These are phyloP conservation scores for Oreochromis mossambicus DNA, from an alignment of 2,797 vertebrate species.

Conservation along the genomic window DNA sequence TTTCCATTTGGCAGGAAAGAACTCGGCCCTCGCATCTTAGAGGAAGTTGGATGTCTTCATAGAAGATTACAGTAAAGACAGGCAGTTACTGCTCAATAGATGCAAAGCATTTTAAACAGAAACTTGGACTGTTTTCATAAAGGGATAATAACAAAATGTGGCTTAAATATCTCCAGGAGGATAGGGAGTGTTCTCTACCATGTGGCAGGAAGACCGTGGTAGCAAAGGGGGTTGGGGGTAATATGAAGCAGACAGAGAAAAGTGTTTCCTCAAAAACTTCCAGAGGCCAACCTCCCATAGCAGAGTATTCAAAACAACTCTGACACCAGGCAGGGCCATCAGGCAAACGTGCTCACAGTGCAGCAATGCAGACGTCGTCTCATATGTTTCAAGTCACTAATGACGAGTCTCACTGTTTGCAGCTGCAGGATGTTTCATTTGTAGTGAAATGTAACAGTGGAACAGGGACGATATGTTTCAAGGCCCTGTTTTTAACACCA, in stretches of 20 bases:
- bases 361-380: background rate
- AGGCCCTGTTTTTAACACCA: background rate
- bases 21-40: background rate
- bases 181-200: slow-evolving; percentile 11
- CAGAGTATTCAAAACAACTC: slow-evolving; percentile 36
- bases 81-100: background rate
- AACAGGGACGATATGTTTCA: background rate
- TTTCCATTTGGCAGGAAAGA: background rate
- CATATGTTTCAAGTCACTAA: slow-evolving; percentile 9
- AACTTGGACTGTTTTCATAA: slow-evolving; percentile 13
- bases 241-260: background rate
- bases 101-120: slow-evolving; percentile 25
- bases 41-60: background rate
- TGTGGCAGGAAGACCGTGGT: slow-evolving; percentile 44
- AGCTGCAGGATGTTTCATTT: slow-evolving; percentile 6
- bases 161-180: slow-evolving; percentile 17
- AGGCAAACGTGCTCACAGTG: background rate
- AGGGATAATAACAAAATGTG: slow-evolving; percentile 28
- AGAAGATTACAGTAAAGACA: background rate
- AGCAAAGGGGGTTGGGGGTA: background rate
- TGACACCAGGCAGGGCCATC: slow-evolving; percentile 23
- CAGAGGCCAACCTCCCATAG: slow-evolving; percentile 22
- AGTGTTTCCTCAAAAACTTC: slow-evolving; percentile 39
- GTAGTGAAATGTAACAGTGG: background rate
- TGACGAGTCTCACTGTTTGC: background rate